A percentile compares a stretch with the other conserved stretches of the same genome.
phyloP scores from a whole-genome alignment of 2,113 vertebrate species.

The Eleginops maclovinus region DNA sequence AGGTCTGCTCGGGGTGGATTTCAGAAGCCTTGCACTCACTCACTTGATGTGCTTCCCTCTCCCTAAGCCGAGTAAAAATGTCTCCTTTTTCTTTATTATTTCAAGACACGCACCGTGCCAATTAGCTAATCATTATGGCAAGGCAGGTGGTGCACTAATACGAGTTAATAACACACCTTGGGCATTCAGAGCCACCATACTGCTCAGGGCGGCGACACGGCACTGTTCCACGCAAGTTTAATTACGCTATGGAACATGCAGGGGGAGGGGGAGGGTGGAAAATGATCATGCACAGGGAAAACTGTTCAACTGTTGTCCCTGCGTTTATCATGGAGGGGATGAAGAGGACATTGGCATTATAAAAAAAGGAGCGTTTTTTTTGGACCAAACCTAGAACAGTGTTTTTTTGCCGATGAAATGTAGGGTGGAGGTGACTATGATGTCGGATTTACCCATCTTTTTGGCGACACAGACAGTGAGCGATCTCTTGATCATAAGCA shows the following conservation, averaged over 20 bases:
- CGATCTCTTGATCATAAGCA: slow-evolving; percentile 39
- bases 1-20: slow-evolving; percentile 17
- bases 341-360: slow-evolving; percentile 34
- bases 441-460: background rate
- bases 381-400: background rate
- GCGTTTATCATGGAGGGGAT: slow-evolving; percentile 18
- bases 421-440: background rate
- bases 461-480: slow-evolving; percentile 24
- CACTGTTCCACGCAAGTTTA: slow-evolving; percentile 63
- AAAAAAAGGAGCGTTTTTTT: background rate
- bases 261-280: background rate
- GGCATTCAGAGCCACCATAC: slow-evolving; percentile 74
- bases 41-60: slow-evolving; percentile 59
- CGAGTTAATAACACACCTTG: slow-evolving; percentile 85
- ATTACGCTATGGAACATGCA: slow-evolving; percentile 70
- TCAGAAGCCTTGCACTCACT: slow-evolving; percentile 39
- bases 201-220: slow-evolving; percentile 67
- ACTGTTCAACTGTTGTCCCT: slow-evolving; percentile 35
- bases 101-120: slow-evolving; percentile 79
- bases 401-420: background rate
- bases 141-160: slow-evolving; percentile 85
- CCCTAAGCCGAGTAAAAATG: slow-evolving; percentile 74
- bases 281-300: slow-evolving; percentile 24
- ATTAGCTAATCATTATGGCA: slow-evolving; percentile 85
- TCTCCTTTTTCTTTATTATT: slow-evolving; percentile 80